A percentile compares a stretch with the other conserved stretches of the same genome.
These are phyloP conservation scores for Leptopilina drosophilae DNA, from an alignment of 2,888 invertebrate species.

Conservation along the genomic window DNA sequence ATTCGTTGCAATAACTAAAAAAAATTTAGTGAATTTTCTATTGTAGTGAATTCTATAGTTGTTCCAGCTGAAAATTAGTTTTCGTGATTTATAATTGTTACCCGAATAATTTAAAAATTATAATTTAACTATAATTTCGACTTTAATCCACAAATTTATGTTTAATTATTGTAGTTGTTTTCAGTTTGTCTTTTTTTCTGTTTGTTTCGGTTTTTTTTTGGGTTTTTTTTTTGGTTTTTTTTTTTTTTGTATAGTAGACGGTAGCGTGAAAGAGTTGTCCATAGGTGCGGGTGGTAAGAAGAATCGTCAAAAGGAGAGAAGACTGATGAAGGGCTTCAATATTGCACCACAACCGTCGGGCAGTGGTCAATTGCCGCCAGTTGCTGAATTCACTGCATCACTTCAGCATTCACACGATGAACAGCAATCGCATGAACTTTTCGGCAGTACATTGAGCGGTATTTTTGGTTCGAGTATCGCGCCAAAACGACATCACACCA, in stretches of 20 bases:
- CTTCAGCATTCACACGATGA: slow-evolving; percentile 81
- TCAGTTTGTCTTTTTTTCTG: slow-evolving; percentile 56
- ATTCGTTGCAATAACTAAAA: too few relatives aligned
- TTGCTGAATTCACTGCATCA: slow-evolving; percentile 88
- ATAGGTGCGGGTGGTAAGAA: slow-evolving; percentile 93
- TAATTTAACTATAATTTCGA: slow-evolving; percentile 39
- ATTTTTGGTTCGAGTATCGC: slow-evolving; percentile 80
- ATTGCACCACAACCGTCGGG: slow-evolving; percentile 84
- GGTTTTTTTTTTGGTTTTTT: slow-evolving; percentile 52
- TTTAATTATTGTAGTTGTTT: slow-evolving; percentile 55
- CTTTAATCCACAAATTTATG: slow-evolving; percentile 3
- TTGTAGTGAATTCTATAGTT: too few relatives aligned
- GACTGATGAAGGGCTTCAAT: slow-evolving; percentile 96
- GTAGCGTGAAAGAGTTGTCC: slow-evolving; percentile 72
- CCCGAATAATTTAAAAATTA: neutral
- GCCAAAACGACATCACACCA: slow-evolving; percentile 77
- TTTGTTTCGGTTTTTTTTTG: slow-evolving; percentile 57
- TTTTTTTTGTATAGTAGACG: slow-evolving; percentile 62
- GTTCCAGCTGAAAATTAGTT: too few relatives aligned
- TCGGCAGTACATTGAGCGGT: slow-evolving; percentile 85
- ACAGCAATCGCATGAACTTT: slow-evolving; percentile 79
- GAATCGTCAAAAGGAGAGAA: slow-evolving; percentile 93
- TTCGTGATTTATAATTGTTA: too few relatives aligned
- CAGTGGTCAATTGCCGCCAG: slow-evolving; percentile 82
- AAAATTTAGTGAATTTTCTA: too few relatives aligned